Base-by-base conservation (phyloP, 1,140 invertebrate species). In the Cotesia typhae region DNA sequence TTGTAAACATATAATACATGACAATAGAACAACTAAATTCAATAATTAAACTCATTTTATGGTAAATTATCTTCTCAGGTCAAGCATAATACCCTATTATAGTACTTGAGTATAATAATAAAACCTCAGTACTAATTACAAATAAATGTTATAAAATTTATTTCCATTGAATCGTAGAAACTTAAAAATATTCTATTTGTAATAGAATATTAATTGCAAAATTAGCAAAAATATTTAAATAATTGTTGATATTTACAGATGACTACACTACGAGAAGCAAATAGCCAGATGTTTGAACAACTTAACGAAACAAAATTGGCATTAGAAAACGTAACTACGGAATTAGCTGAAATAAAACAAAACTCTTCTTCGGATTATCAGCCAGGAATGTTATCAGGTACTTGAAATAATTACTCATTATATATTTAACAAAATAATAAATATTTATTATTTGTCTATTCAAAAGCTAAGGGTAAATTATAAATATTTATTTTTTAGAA, bases 321-420 rank as follows among this genome's bases (percentile, higher is more conserved):
- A 72, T 73, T 90, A 65, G 82, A 89, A 81, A 83, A 76, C 76
- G 77, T 85, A 74, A 83, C 89, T 84, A 66, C 83, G 78, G 84
- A 89, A 79, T 75, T 87, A 73, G 77, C 80, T 75, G 76, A 83
- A 75, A 83, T 83, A 60, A 83, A 87, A 78, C 80, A 85, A 38
- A 76, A 70, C 70, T 61, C 74, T 35, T 75, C 79, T 55, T 79
- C 84, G n/a, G 88, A 89, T 75, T 94, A 94, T 83, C 90, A 92
- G 51, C 92, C 93, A 4, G 93, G 93, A 74, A 91, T 92, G 88
- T 87, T 94, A 71, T 83, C 85, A 76, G 85, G 86, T 87, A 81
- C 70, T 47, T 52, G 64, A 68, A 71, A 36, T 57, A 10, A 38
- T 70, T 73, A 51, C 41, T 55, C 60, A 37, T 38, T 72, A 20